Percentiles rank a stretch among this genome's conserved stretches.
Conservation (phyloP, 2,888 invertebrate species). For the Platycheirus albimanus region DNA sequence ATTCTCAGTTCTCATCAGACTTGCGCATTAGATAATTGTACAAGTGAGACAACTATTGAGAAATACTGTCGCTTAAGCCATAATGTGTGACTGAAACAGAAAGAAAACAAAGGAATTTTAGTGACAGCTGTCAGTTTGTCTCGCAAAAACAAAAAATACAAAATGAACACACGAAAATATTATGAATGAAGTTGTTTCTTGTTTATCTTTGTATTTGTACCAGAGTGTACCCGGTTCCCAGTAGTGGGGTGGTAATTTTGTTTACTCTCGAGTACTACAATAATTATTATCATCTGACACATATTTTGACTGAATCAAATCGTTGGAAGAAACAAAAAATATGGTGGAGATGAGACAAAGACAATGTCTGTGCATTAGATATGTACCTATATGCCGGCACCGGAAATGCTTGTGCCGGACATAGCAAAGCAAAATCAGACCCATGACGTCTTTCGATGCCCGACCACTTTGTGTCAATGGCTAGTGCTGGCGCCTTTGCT, state of each 20-base stretch:
- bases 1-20: constrained; percentile 49
- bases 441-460: constrained; percentile 83
- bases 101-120: constrained; percentile 51
- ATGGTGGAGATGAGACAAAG: not conserved
- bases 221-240: too few relatives aligned
- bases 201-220: constrained; percentile 12
- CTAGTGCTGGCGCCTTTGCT: constrained; percentile 88
- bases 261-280: constrained; percentile 61
- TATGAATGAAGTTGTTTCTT: constrained; percentile 61
- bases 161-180: constrained; percentile 26
- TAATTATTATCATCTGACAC: constrained; percentile 40
- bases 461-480: constrained; percentile 87
- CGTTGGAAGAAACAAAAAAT: not conserved
- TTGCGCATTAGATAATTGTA: constrained; percentile 22
- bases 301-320: constrained; percentile 23
- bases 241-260: constrained; percentile 32
- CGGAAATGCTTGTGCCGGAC: constrained; percentile 91
- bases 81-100: constrained; percentile 27
- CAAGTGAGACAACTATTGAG: constrained; percentile 27
- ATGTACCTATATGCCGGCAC: constrained; percentile 86
- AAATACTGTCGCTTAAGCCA: not conserved
- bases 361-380: too few relatives aligned
- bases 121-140: constrained; percentile 29
- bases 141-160: constrained; percentile 3
- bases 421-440: constrained; percentile 84